phyloP scores from a whole-genome alignment of 2,888 invertebrate genomes.

The Beris morrisii region DNA sequence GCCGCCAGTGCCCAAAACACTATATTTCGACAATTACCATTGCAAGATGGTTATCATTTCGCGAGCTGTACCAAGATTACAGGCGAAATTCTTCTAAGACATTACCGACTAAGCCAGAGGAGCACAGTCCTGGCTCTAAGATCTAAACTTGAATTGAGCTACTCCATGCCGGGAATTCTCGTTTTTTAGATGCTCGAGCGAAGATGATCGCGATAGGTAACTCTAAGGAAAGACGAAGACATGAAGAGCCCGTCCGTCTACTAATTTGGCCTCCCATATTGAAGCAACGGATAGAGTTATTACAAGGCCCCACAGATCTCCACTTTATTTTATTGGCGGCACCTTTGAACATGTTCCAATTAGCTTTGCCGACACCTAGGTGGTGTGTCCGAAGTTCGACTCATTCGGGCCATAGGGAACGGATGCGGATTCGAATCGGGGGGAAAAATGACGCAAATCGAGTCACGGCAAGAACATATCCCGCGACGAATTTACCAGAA shows the following conservation, averaged over 20 bases:
- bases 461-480: constrained; percentile 1
- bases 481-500: no score
- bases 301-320: constrained; percentile 43
- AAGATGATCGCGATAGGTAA: constrained; percentile 8
- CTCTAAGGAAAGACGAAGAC: constrained; percentile 3
- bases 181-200: not conserved
- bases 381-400: constrained; percentile 19
- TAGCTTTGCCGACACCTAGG: constrained; percentile 43
- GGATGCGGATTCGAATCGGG: constrained; percentile 9
- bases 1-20: constrained; percentile 26
- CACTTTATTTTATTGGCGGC: constrained; percentile 46
- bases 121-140: not conserved
- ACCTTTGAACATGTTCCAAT: constrained; percentile 46
- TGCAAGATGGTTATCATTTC: constrained; percentile 27
- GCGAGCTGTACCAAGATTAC: constrained; percentile 16
- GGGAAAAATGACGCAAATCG: constrained; percentile 11
- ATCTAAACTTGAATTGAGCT: not conserved
- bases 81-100: not conserved
- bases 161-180: constrained; percentile 22
- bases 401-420: constrained; percentile 23
- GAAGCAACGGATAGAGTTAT: constrained; percentile 43
- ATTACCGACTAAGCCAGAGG: not conserved
- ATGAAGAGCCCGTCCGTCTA: constrained; percentile 21
- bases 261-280: constrained; percentile 40
- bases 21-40: constrained; percentile 26